Base-by-base conservation (phyloP, 2,113 vertebrate genomes). In the Excalfactoria chinensis region DNA sequence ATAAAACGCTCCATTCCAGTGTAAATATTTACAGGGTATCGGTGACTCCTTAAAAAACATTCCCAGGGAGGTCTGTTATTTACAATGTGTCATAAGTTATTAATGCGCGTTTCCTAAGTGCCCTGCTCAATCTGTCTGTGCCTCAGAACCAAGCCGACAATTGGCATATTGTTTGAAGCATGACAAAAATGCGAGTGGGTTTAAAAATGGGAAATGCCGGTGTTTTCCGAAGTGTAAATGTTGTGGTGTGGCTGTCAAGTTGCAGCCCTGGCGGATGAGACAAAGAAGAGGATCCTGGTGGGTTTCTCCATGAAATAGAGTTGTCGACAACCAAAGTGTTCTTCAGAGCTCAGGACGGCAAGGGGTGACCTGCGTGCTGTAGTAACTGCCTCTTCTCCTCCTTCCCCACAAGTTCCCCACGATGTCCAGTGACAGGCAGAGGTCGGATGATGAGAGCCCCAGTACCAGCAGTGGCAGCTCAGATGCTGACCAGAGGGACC, bases 391-490 rank as follows among this genome's bases (percentile, higher is more conserved):
- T 94, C 73, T 79, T 78, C 46, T 55, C 46, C 58, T 74, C 30
- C 32, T 40, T 67, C 32, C 46, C 15, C 32, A 91, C 93, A 97
- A 97, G 94, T 94, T 96, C 80, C 95, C 67, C 97, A 98, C 97
- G 81, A 99, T 99, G 98, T 99, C 98, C 97, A 98, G 98, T 97
- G 98, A 99, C 94, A 98, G 98, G 96, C 98, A 99, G 80, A 98
- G 98, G 97, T 98, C 98, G 79, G 98, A 98, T 14, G 98, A 98
- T 97, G 98, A 99, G 96, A 99, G 98, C 96, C 98, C 98, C 68
- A 99, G 98, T 97, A 99, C 98, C 97, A 99, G 98, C 97, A 99
- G 98, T 28, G 98, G 98, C 63, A 99, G 98, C 97, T 99, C 98
- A 86, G 98, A 99, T 97, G 98, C 98, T 0, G 98, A 99, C 96